phyloP scores from a whole-genome alignment of 2,888 invertebrate genomes.

The Priocnemis perturbator region DNA sequence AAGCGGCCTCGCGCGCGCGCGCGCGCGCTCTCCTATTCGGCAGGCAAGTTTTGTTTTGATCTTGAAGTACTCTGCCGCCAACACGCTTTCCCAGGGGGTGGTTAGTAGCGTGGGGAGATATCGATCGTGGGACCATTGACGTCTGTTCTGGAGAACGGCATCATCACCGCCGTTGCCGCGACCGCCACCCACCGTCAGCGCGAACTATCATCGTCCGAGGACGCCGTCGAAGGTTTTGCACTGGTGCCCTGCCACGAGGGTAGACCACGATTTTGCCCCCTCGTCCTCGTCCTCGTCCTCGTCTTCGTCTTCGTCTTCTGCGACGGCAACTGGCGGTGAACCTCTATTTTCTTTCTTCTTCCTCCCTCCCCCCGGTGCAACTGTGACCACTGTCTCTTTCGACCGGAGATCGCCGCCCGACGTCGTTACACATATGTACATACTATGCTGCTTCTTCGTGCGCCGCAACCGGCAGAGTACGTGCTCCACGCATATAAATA shows the following conservation, averaged over 20 bases:
- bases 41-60: conserved; percentile 55
- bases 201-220: neutral
- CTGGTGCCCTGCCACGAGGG: neutral
- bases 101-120: conserved; percentile 55
- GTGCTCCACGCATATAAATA: neutral
- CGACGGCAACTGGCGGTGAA: too few species aligned
- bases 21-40: neutral
- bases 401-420: too few species aligned
- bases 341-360: too few species aligned
- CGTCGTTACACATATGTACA: neutral
- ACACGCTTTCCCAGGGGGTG: conserved; percentile 23
- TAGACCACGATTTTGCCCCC: conserved; percentile 16
- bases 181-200: neutral
- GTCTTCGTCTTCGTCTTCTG: too few species aligned
- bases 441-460: neutral
- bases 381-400: too few species aligned
- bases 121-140: conserved; percentile 62
- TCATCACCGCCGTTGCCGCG: neutral
- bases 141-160: conserved; percentile 58
- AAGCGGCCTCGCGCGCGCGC: neutral
- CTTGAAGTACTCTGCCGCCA: conserved; percentile 43
- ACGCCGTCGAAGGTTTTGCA: neutral
- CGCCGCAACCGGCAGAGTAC: conserved; percentile 14
- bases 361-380: too few species aligned
- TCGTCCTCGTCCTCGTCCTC: neutral